Evolutionary conservation across 2,797 vertebrate species (phyloP).

Genomic region (Periparus ater): DNA sequence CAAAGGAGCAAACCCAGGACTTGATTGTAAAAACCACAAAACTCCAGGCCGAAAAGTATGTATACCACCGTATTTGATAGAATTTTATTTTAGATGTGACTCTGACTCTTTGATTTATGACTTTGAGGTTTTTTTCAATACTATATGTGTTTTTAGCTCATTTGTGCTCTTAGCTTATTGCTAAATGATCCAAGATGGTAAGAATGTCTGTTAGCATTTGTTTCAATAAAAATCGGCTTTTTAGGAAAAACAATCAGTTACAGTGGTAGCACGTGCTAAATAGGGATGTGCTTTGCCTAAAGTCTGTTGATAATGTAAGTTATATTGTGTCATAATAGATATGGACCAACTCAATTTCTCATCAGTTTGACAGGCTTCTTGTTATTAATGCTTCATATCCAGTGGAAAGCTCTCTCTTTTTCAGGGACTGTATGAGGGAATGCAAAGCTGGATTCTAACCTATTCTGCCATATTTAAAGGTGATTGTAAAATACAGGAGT

Average conservation of each 20-base stretch:
- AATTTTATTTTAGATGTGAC: neutral
- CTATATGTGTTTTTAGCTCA: neutral
- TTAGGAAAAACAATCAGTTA: neutral
- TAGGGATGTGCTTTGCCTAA: neutral
- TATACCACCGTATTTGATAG: neutral
- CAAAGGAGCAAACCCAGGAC: conserved; percentile 97
- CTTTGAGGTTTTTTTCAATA: accelerated
- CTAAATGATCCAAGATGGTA: neutral
- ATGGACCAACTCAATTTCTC: neutral
- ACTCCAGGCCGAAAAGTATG: conserved; percentile 94
- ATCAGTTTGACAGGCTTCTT: neutral
- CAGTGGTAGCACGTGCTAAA: neutral
- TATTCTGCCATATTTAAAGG: neutral
- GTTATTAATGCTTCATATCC: neutral
- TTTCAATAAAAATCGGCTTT: neutral
- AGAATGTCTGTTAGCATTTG: neutral
- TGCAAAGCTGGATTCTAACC: neutral
- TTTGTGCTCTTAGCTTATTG: neutral
- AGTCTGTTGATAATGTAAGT: neutral
- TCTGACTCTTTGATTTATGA: neutral
- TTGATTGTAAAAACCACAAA: conserved; percentile 97
- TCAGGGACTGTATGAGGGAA: neutral
- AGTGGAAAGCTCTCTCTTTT: neutral
- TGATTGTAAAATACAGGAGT: neutral
- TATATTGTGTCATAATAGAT: neutral